These are phyloP conservation scores for Scaptomyza parva DNA, from an alignment of 2,888 invertebrate genomes.

Conservation along the genomic window DNA sequence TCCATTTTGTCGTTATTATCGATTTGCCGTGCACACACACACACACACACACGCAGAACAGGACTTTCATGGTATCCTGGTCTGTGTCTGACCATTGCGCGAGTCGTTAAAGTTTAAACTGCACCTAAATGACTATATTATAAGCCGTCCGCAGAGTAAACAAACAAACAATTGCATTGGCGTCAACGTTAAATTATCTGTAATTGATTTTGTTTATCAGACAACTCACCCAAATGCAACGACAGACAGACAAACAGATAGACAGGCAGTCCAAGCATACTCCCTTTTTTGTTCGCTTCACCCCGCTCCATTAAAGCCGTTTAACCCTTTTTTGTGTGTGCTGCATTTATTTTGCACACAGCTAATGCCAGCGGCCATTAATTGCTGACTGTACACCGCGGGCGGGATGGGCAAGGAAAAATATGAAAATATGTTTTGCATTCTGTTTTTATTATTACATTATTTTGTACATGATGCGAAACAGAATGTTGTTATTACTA, in stretches of 20 bases:
- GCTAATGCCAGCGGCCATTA: slow-evolving; percentile 41
- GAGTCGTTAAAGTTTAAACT: slow-evolving; percentile 71
- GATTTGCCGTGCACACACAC: slow-evolving; percentile 54
- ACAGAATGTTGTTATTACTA: slow-evolving; percentile 39
- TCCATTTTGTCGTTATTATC: slow-evolving; percentile 65
- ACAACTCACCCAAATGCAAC: slow-evolving; percentile 4
- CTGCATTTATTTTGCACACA: slow-evolving; percentile 28
- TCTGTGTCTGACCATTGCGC: slow-evolving; percentile 45
- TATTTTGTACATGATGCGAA: slow-evolving; percentile 43
- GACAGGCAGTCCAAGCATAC: background rate
- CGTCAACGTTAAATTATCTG: slow-evolving; percentile 69
- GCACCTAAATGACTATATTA: slow-evolving; percentile 77
- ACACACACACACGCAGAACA: background rate
- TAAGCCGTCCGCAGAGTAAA: slow-evolving; percentile 53
- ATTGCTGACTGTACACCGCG: slow-evolving; percentile 11
- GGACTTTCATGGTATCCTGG: slow-evolving; percentile 13
- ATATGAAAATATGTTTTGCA: slow-evolving; percentile 27
- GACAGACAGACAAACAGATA: background rate
- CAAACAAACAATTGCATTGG: slow-evolving; percentile 57
- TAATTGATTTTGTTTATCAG: slow-evolving; percentile 77
- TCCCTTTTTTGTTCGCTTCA: background rate
- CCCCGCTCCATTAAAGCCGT: slow-evolving; percentile 12
- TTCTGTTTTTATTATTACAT: slow-evolving; percentile 51
- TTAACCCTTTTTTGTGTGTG: slow-evolving; percentile 35
- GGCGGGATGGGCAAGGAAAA: slow-evolving; percentile 7